Evolutionary conservation across 2,797 vertebrate genomes (phyloP).

Genomic region (Enteromius mattozi): DNA sequence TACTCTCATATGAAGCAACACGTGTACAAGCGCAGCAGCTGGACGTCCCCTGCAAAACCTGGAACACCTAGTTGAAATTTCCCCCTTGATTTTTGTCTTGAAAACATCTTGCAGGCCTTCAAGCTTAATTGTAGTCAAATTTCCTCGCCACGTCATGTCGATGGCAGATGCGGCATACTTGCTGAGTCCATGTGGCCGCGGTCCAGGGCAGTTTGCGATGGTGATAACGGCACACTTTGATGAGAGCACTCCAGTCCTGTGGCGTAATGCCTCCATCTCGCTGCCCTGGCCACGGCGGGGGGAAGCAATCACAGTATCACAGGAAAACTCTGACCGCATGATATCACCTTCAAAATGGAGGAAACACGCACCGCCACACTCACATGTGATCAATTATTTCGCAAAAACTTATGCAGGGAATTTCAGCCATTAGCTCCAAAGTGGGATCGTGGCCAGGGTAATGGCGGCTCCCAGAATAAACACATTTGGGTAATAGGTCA

Average conservation of each 20-base stretch:
- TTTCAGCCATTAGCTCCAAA: constrained; percentile 81
- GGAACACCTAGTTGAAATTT: constrained; percentile 33
- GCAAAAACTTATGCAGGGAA: constrained; percentile 64
- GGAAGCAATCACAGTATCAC: constrained; percentile 82
- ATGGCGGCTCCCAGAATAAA: constrained; percentile 83
- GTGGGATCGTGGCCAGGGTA: constrained; percentile 79
- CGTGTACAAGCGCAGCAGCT: constrained; percentile 30
- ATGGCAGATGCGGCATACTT: constrained; percentile 28
- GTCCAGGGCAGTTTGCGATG: constrained; percentile 56
- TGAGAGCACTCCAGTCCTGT: constrained; percentile 67
- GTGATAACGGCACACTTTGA: constrained; percentile 68
- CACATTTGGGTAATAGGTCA: constrained; percentile 84
- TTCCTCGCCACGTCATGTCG: constrained; percentile 63
- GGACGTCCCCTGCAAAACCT: constrained; percentile 18
- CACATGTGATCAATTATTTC: constrained; percentile 85
- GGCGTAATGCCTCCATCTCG: constrained; percentile 60
- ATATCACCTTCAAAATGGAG: constrained; percentile 81
- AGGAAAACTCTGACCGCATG: constrained; percentile 72
- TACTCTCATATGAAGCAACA: constrained; percentile 33
- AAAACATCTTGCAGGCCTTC: constrained; percentile 47
- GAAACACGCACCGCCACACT: constrained; percentile 77
- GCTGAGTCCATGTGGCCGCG: constrained; percentile 59
- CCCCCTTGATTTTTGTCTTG: constrained; percentile 27
- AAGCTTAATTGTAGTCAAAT: constrained; percentile 52
- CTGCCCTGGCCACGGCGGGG: constrained; percentile 57